phyloP scores from a whole-genome alignment of 2,113 vertebrate genomes.

The Terrapene triunguis region DNA sequence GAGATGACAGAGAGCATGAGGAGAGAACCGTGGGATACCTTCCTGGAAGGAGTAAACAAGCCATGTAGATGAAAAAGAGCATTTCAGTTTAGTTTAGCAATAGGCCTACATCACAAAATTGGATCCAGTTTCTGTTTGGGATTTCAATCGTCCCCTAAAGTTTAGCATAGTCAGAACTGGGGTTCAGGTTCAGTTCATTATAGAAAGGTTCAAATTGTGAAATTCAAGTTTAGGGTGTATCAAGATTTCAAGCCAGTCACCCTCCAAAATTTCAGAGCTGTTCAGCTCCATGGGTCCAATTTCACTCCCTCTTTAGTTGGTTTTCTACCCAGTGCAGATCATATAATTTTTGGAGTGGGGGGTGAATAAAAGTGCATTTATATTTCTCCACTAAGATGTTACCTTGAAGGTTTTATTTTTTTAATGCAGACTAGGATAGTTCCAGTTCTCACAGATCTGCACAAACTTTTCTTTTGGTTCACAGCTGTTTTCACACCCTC shows the following conservation, averaged over 20 bases:
- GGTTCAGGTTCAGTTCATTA: neutral
- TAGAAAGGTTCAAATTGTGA: neutral
- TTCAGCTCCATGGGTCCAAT: neutral
- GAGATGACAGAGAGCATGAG: neutral
- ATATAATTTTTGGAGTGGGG: neutral
- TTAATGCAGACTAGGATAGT: neutral
- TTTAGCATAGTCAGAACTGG: neutral
- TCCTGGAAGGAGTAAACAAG: neutral
- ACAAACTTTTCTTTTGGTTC: conserved; percentile 9
- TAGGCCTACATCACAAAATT: neutral
- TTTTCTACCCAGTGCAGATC: neutral
- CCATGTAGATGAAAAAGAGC: accelerated
- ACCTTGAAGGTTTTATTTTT: neutral
- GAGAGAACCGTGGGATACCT: neutral
- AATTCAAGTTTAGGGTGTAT: neutral
- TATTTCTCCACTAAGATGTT: neutral
- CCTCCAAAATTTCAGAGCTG: neutral
- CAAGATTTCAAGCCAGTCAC: neutral
- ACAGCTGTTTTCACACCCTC: neutral
- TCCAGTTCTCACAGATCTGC: neutral
- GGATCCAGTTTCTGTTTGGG: neutral
- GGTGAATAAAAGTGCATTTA: neutral
- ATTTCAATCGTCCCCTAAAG: neutral
- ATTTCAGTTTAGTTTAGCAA: neutral
- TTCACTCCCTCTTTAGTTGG: neutral